Evolutionary conservation across 2,888 invertebrate genomes (phyloP), one percentile per base, ranked within the genome.

Genomic region (Lepidocyrtinus sp.): DNA sequence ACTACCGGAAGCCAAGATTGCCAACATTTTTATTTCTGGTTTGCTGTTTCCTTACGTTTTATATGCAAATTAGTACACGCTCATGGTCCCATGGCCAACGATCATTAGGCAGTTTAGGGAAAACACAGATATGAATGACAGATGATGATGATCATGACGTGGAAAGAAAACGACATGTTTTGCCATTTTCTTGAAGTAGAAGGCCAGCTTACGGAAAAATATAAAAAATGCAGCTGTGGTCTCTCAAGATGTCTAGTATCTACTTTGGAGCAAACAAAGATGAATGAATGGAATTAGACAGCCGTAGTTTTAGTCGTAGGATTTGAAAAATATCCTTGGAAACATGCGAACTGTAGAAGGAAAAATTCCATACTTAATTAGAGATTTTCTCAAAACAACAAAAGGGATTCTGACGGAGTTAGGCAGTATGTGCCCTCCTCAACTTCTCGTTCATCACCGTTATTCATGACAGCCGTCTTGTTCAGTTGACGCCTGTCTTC

Each of bases 361-460:
- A 55, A 17, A 62, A 62, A 62, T 19, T n/a, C 22, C 12, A 62
- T 45, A 46, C 69, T 69, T 75, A 75, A 75, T 75, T 75, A 75
- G 69, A 68, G 63, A 75, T 69, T 62, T 22, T 22, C 24, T 22
- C 24, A 9, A 62, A 19, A 62, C 22, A 62, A 62, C 21, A 62
- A 21, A n/a, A 55, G 24, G 62, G 62, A 62, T 12, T 17, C 9
- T 3, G 7, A n/a, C 3, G n/a, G 45, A 45, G 55, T 55, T 55
- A 12, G 45, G 55, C 17, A n/a, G 17, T 55, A 5, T 17, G n/a
- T 45, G 64, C 46, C 21, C 77, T 67, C 64, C 71, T 77, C 71
- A 77, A 72, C 59, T 71, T 77, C 71, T 77, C 77, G 77, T 77
- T 77, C 77, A 77, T 77, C 77, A 77, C 71, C 59, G 45, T 77